These are phyloP conservation scores for Sepioteuthis lessoniana DNA, from an alignment of 2,888 invertebrate genomes.

Conservation along the genomic window DNA sequence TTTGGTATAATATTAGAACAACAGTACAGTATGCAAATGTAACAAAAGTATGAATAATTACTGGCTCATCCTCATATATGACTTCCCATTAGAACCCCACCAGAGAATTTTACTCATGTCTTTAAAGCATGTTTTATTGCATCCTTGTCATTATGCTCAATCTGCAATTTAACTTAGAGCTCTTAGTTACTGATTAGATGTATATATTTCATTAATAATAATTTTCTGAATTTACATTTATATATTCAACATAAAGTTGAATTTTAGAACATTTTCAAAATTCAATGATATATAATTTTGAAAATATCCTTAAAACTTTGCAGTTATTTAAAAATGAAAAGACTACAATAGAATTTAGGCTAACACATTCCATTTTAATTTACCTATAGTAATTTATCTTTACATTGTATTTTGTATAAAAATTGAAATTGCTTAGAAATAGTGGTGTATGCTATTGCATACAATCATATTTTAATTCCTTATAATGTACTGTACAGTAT, in stretches of 20 bases:
- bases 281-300: background rate
- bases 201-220: background rate
- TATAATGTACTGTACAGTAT: conserved; percentile 33
- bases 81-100: background rate
- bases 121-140: background rate
- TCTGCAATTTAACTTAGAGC: background rate
- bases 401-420: background rate
- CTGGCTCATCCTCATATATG: too few species aligned
- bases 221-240: background rate
- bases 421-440: background rate
- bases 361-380: background rate
- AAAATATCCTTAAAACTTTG: background rate
- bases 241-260: background rate
- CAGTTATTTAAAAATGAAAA: background rate
- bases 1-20: too few species aligned
- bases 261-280: background rate
- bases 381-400: background rate
- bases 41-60: too few species aligned
- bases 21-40: too few species aligned
- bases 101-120: background rate
- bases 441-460: conserved; percentile 33
- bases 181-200: background rate
- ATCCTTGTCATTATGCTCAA: background rate
- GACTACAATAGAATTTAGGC: background rate
- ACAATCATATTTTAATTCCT: conserved; percentile 9